These are phyloP conservation scores for Tapirus indicus DNA, from an alignment of 2,797 vertebrate species.

Conservation along the genomic window DNA sequence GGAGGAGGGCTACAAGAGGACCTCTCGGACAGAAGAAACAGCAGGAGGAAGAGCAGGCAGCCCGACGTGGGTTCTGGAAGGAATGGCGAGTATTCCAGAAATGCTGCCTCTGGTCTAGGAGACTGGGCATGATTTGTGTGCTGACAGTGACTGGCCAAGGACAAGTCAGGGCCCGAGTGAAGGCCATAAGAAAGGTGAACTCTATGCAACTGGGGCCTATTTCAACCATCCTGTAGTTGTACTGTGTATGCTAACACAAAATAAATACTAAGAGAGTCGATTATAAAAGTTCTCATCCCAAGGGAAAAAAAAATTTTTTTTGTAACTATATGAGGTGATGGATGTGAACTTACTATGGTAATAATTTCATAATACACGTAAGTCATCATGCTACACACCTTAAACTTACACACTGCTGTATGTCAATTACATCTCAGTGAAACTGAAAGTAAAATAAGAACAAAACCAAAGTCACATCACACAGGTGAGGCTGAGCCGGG, in stretches of 20 bases:
- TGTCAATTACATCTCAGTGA: background rate
- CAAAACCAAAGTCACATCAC: background rate
- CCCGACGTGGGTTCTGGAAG: fast-evolving
- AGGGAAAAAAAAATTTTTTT: background rate
- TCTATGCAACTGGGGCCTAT: fast-evolving
- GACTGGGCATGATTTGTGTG: background rate
- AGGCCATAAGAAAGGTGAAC: background rate
- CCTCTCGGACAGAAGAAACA: fast-evolving
- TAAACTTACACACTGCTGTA: background rate
- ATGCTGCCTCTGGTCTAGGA: fast-evolving
- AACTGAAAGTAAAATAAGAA: background rate
- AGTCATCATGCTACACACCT: background rate
- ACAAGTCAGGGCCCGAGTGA: background rate
- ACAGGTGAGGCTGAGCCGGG: background rate
- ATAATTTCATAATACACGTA: too few species aligned
- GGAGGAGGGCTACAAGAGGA: background rate
- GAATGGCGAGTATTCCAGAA: fast-evolving
- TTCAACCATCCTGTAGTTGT: fast-evolving
- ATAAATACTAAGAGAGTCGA: background rate
- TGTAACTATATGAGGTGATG: background rate
- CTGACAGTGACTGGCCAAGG: background rate
- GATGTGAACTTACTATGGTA: too few species aligned
- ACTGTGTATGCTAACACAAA: background rate
- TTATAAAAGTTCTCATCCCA: background rate
- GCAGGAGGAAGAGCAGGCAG: fast-evolving